A percentile compares a stretch with the other conserved stretches of the same genome.
phyloP scores from a whole-genome alignment of 2,888 invertebrate genomes.

The Sicus ferrugineus region DNA sequence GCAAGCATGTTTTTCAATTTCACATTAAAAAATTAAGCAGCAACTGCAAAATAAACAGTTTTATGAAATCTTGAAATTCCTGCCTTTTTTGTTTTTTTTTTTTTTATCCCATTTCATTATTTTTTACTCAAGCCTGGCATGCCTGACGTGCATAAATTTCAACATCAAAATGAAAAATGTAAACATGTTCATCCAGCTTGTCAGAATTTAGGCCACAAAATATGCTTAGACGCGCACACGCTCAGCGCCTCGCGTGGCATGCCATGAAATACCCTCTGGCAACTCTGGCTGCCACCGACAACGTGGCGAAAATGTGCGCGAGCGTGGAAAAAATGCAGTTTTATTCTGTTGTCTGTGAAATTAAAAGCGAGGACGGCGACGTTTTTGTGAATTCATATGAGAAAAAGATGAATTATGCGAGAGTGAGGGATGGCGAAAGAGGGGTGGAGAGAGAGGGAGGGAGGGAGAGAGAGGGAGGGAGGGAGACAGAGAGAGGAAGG shows the following conservation, averaged over 20 bases:
- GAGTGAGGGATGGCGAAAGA: no score
- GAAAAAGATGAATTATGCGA: background rate
- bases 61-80: constrained; percentile 4
- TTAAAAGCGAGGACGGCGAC: background rate
- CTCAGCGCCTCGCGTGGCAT: constrained; percentile 7
- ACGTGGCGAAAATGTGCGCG: background rate
- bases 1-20: background rate
- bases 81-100: background rate
- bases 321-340: background rate
- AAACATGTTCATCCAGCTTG: constrained; percentile 40
- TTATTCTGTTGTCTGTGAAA: background rate
- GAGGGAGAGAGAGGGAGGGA: no score
- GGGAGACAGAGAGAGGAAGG: background rate
- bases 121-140: background rate
- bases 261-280: constrained; percentile 11
- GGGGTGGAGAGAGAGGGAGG: no score
- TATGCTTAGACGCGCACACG: constrained; percentile 30
- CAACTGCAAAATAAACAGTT: background rate
- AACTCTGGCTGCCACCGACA: background rate
- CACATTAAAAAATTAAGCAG: background rate
- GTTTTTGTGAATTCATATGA: background rate
- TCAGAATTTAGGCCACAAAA: constrained; percentile 55
- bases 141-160: constrained; percentile 17
- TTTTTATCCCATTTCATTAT: background rate
- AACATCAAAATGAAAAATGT: constrained; percentile 30